Evolutionary conservation across 2,113 vertebrate genomes (phyloP).

Genomic region (Melanocharis versteri): DNA sequence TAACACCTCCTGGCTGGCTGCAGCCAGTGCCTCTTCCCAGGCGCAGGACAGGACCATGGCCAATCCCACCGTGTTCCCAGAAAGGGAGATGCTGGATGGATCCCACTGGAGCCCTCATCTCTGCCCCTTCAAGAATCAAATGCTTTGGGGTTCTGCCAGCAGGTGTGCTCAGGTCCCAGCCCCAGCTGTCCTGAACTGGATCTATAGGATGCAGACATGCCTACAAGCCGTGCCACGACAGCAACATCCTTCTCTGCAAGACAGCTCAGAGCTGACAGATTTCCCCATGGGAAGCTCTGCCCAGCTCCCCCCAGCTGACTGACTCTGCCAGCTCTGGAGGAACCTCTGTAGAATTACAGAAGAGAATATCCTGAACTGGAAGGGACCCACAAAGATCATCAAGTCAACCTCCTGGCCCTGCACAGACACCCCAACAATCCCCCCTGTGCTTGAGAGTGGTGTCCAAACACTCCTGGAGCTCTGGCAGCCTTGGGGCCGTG

Average conservation of each 20-base stretch:
- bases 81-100: neutral
- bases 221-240: rapidly evolving
- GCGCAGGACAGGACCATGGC: neutral
- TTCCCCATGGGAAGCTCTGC: neutral
- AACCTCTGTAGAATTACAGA: neutral
- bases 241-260: neutral
- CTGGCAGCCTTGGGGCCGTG: neutral
- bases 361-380: neutral
- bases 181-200: neutral
- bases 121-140: neutral
- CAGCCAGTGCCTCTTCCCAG: neutral
- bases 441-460: neutral
- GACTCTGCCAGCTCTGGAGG: neutral
- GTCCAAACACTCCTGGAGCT: neutral
- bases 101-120: neutral
- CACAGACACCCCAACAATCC: neutral
- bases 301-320: neutral
- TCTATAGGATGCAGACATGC: neutral
- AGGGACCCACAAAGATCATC: neutral
- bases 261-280: neutral
- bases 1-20: neutral
- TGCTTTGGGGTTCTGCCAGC: neutral
- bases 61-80: rapidly evolving
- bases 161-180: neutral
- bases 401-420: neutral